Evolutionary conservation across 2,113 vertebrate species (phyloP), one percentile per base, ranked within the genome.

Genomic region (Microtus montanus): DNA sequence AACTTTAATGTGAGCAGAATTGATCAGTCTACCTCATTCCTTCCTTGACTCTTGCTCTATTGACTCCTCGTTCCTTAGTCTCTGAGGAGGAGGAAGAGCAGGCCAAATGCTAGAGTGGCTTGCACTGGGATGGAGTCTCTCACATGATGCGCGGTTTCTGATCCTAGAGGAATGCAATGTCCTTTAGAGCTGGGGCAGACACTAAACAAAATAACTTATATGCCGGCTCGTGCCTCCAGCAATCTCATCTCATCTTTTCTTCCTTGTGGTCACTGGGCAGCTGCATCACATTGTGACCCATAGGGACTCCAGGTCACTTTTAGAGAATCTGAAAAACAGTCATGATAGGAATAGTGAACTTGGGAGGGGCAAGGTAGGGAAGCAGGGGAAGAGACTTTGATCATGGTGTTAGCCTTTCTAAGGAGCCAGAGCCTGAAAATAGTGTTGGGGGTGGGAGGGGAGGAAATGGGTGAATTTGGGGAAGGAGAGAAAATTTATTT

Each of bases 281-380:
- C 77, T 92, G 73, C 41, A 35, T 95, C 87, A 80, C 86, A 33
- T 24, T 80, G 52, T 35, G 66, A 77, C 33, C 79, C 90, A 35
- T 15, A 12, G 61, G 44, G 13, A 83, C 44, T 63, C 87, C 54
- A 28, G 33, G 30, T 89, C n/a, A 35, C 88, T 95, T 95, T 95
- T 95, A 98, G 94, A 98, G 97, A 96, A 97, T 86, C 97, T 98
- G 90, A 33, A 91, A 94, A 94, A 95, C 68, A 96, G 90, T 86
- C 49, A 63, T 19, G 38, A 73, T 94, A 90, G 54, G 63, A 83
- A 90, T 41, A 26, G 19, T 71, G 24, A 96, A 82, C 41, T 91
- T 35, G 11, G 77, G 68, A 64, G 49, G 71, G n/a, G 22, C 0
- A 1, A 63, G 49, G 13, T 87, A 64, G 52, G 47, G 2, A 30